phyloP scores from a whole-genome alignment of 2,113 vertebrate genomes.

The Platysteira castanea region DNA sequence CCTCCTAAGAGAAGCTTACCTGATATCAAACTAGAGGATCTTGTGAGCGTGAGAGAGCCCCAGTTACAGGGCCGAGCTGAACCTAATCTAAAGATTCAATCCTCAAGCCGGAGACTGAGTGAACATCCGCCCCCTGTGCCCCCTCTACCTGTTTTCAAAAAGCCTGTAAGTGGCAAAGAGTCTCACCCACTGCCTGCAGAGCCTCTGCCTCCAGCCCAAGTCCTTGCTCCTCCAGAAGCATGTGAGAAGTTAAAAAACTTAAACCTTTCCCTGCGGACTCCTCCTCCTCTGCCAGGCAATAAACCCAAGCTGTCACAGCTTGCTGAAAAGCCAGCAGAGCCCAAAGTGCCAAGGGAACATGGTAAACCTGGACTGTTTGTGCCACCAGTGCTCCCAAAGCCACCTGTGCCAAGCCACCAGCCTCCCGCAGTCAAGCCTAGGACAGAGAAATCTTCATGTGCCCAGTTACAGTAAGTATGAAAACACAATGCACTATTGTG shows the following conservation, averaged over 20 bases:
- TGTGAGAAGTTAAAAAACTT: slow-evolving; percentile 66
- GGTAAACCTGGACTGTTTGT: slow-evolving; percentile 46
- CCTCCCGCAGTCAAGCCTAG: slow-evolving; percentile 58
- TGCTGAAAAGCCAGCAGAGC: slow-evolving; percentile 22
- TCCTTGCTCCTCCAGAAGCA: slow-evolving; percentile 21
- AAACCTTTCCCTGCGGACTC: slow-evolving; percentile 56
- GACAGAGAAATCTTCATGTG: slow-evolving; percentile 5
- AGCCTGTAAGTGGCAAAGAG: slow-evolving; percentile 19
- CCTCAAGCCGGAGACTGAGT: not conserved
- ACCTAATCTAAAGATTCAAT: not conserved
- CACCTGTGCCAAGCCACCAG: slow-evolving; percentile 40
- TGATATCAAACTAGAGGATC: slow-evolving; percentile 13
- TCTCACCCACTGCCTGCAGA: not conserved
- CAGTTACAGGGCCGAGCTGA: slow-evolving; percentile 13
- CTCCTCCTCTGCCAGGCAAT: slow-evolving; percentile 58
- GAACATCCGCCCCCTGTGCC: slow-evolving; percentile 25
- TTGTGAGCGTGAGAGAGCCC: not conserved
- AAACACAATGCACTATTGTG: not conserved
- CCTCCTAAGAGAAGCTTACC: slow-evolving; percentile 67
- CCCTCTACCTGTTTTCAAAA: slow-evolving; percentile 25
- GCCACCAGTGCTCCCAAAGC: slow-evolving; percentile 61
- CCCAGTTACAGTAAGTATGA: slow-evolving; percentile 73
- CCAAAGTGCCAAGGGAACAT: not conserved
- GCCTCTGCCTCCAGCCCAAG: not conserved
- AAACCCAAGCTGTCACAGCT: slow-evolving; percentile 52